These are phyloP conservation scores for Hartigia nigra DNA, from an alignment of 2,888 invertebrate genomes.

Conservation along the genomic window DNA sequence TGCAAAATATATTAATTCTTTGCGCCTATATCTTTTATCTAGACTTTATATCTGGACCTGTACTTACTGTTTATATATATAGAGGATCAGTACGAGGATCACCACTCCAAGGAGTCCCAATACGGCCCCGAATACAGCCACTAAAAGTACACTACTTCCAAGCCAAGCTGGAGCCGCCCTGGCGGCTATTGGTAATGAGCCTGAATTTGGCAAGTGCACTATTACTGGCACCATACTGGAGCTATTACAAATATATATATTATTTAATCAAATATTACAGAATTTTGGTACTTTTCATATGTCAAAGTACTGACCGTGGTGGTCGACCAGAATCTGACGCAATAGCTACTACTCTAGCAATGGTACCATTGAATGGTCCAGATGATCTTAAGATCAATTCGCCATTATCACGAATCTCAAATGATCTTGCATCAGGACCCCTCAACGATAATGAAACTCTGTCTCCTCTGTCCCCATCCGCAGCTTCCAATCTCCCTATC, in stretches of 20 bases:
- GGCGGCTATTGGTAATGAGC: slow-evolving; percentile 60
- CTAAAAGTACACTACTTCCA: slow-evolving; percentile 67
- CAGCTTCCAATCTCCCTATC: slow-evolving; percentile 82
- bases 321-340: slow-evolving; percentile 88
- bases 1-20: background rate
- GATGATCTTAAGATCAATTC: slow-evolving; percentile 69
- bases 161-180: slow-evolving; percentile 67
- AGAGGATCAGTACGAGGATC: slow-evolving; percentile 79
- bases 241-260: slow-evolving; percentile 28
- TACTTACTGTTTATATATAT: slow-evolving; percentile 80
- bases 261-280: background rate
- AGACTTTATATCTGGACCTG: background rate
- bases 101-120: slow-evolving; percentile 80
- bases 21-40: background rate
- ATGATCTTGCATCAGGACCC: slow-evolving; percentile 78
- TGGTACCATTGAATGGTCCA: slow-evolving; percentile 66
- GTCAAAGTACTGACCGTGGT: slow-evolving; percentile 62
- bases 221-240: slow-evolving; percentile 67
- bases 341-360: slow-evolving; percentile 82
- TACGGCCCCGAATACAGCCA: slow-evolving; percentile 78
- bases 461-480: slow-evolving; percentile 87
- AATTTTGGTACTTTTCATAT: background rate
- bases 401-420: slow-evolving; percentile 75
- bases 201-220: slow-evolving; percentile 64
- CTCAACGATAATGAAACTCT: slow-evolving; percentile 77